Evolutionary conservation across 1,140 invertebrate genomes (phyloP).

Genomic region (Brachionus plicatilis): DNA sequence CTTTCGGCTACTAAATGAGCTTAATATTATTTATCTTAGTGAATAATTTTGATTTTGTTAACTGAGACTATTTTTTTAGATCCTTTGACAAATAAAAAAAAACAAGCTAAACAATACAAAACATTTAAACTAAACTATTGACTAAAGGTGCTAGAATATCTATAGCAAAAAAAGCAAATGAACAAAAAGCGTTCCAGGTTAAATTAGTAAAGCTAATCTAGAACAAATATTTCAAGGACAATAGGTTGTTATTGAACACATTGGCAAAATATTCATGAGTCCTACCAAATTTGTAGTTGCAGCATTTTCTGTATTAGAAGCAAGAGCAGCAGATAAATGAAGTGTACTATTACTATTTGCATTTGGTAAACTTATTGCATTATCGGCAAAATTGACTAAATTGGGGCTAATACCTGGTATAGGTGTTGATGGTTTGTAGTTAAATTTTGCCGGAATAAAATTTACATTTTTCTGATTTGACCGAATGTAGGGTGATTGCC

Average conservation of each 20-base stretch:
- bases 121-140: background rate
- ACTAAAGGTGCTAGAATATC: background rate
- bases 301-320: constrained; percentile 33
- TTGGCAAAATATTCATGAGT: background rate
- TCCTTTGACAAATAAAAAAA: background rate
- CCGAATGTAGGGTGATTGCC: background rate
- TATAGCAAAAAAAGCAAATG: background rate
- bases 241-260: constrained; percentile 12
- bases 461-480: background rate
- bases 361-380: background rate
- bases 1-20: background rate
- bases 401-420: background rate
- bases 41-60: background rate
- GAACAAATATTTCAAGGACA: background rate
- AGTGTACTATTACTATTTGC: constrained; percentile 20
- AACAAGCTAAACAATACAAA: background rate
- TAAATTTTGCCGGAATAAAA: background rate
- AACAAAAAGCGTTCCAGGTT: background rate
- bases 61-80: background rate
- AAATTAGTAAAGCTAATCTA: constrained; percentile 31
- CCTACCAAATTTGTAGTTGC: constrained; percentile 15
- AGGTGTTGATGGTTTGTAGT: background rate
- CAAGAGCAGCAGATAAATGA: constrained; percentile 12
- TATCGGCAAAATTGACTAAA: background rate
- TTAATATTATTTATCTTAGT: background rate